These are phyloP conservation scores for Zaprionus nigranus DNA, from an alignment of 1,140 invertebrate genomes.

Conservation along the genomic window DNA sequence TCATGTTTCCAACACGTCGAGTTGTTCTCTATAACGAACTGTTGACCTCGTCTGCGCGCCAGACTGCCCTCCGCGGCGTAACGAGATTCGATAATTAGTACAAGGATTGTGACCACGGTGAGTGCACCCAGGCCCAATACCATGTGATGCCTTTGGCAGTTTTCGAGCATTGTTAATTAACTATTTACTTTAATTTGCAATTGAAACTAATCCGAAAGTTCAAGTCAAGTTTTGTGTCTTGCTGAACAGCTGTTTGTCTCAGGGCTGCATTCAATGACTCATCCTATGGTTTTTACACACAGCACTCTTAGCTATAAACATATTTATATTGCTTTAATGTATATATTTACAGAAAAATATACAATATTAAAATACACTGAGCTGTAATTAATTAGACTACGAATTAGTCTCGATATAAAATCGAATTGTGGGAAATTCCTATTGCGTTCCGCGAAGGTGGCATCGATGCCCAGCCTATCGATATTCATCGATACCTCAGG, in stretches of 20 bases:
- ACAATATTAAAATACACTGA: not conserved
- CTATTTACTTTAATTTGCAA: constrained; percentile 13
- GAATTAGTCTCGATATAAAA: not conserved
- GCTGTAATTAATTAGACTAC: not conserved
- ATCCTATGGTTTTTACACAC: not conserved
- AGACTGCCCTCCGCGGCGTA: constrained; percentile 77
- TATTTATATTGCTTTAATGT: not conserved
- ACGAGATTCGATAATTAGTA: constrained; percentile 91
- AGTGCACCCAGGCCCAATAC: constrained; percentile 87
- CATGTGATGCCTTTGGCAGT: constrained; percentile 89
- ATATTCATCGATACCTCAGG: constrained; percentile 29
- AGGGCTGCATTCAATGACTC: constrained; percentile 25
- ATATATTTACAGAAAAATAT: not conserved
- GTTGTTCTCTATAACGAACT: constrained; percentile 89
- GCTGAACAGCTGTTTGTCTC: constrained; percentile 31
- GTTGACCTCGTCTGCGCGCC: constrained; percentile 66
- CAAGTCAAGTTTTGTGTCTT: constrained; percentile 24
- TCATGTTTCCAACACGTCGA: constrained; percentile 90
- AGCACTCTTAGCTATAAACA: not conserved
- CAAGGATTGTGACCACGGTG: constrained; percentile 89
- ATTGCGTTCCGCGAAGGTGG: not conserved
- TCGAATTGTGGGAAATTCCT: not conserved
- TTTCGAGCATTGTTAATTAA: constrained; percentile 87
- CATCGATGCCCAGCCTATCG: constrained; percentile 26
- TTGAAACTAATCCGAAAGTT: constrained; percentile 13